Evolutionary conservation across 2,113 vertebrate species (phyloP).

Genomic region (Engraulis encrasicolus): DNA sequence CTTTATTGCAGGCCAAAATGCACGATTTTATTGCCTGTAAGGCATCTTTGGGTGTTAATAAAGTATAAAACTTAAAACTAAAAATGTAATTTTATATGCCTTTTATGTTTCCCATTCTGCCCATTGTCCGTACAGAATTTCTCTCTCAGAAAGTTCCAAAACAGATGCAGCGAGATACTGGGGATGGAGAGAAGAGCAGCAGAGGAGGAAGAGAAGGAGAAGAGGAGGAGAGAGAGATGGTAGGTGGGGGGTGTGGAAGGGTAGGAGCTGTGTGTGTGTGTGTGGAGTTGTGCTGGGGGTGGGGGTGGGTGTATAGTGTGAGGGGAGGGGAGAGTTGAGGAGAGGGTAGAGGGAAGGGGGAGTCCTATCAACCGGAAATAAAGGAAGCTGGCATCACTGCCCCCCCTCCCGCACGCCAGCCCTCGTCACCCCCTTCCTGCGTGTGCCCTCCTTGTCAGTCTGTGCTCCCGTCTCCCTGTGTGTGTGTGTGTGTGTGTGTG

Average conservation of each 20-base stretch:
- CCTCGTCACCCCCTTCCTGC: neutral
- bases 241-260: neutral
- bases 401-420: slow-evolving; percentile 38
- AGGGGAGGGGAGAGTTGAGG: slow-evolving; percentile 13
- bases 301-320: neutral
- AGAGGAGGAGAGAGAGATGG: too few relatives aligned
- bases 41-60: too few relatives aligned
- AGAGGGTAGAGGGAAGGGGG: slow-evolving; percentile 29
- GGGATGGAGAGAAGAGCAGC: slow-evolving; percentile 16
- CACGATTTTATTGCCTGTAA: too few relatives aligned
- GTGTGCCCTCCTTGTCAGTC: slow-evolving; percentile 40
- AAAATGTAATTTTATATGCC: too few relatives aligned
- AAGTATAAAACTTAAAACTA: too few relatives aligned
- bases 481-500: slow-evolving; percentile 23
- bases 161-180: slow-evolving; percentile 33
- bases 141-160: slow-evolving; percentile 34
- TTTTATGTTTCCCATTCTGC: slow-evolving; percentile 23
- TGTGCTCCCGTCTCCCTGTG: slow-evolving; percentile 33
- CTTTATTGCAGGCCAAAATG: too few relatives aligned
- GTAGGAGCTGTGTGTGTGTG: neutral
- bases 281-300: neutral
- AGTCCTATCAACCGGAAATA: slow-evolving; percentile 67
- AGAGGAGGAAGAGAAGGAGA: slow-evolving; percentile 32
- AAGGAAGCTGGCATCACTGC: slow-evolving; percentile 53
- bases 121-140: neutral